Conservation (phyloP, 30 jellyfish, hydroid and myxozoan genomes). For the Turritopsis rubra region DNA sequence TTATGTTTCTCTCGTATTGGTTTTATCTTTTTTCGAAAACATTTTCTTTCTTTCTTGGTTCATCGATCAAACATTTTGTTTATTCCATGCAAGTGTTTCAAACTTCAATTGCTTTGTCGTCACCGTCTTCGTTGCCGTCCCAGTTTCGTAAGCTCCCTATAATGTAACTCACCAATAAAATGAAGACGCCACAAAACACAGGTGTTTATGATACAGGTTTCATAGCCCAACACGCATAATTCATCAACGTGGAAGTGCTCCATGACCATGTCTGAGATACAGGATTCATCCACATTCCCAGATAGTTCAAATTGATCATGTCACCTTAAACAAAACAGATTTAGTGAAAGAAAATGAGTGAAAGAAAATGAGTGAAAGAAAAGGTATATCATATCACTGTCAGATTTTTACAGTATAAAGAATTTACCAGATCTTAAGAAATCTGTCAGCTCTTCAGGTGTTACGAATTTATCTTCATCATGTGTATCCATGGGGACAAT, state of each 20-base stretch:
- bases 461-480: slow-evolving; percentile 73
- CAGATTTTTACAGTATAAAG: neutral
- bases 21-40: no score
- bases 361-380: neutral
- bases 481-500: slow-evolving; percentile 87
- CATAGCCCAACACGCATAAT: slow-evolving; percentile 73
- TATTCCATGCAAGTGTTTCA: no score
- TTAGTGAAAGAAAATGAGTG: neutral
- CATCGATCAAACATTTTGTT: no score
- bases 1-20: no score
- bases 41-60: no score
- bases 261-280: slow-evolving; percentile 62
- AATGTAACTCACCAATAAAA: neutral
- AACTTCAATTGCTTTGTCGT: no score
- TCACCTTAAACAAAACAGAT: slow-evolving; percentile 27
- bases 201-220: slow-evolving; percentile 11
- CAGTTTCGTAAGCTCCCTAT: neutral
- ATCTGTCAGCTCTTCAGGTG: slow-evolving; percentile 53
- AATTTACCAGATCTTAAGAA: slow-evolving; percentile 26
- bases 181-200: neutral
- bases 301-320: slow-evolving; percentile 35
- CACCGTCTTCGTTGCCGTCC: neutral
- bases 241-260: slow-evolving; percentile 47
- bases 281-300: slow-evolving; percentile 71
- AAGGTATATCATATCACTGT: neutral